A percentile compares a stretch with the other conserved stretches of the same genome.
phyloP scores from a whole-genome alignment of 1,140 invertebrate species.

The Pristionchus pacificus region DNA sequence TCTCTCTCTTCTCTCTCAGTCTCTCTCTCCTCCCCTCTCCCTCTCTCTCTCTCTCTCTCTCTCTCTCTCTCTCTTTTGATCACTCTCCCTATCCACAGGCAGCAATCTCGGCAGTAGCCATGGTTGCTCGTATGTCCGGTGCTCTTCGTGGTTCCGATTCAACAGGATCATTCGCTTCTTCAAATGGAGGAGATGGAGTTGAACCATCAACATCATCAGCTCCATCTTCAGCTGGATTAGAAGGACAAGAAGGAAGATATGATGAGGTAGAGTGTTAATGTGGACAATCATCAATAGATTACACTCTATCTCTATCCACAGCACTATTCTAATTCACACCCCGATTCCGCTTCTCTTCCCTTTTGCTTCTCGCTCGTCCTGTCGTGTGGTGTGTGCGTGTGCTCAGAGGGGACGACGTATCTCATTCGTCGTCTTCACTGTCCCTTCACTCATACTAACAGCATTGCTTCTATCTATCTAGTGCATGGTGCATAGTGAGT shows the following conservation, averaged over 20 bases:
- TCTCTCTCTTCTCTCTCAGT: neutral
- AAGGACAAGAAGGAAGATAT: too few species aligned
- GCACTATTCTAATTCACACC: slow-evolving; percentile 3
- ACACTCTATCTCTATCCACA: neutral
- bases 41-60: neutral
- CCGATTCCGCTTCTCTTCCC: too few species aligned
- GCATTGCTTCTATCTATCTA: too few species aligned
- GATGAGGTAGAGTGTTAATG: neutral
- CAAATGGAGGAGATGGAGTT: slow-evolving; percentile 24
- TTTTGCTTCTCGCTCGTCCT: too few species aligned
- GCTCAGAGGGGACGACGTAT: too few species aligned
- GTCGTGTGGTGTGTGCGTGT: too few species aligned
- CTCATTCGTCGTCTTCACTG: too few species aligned
- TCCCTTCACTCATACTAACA: too few species aligned
- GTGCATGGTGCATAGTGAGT: too few species aligned
- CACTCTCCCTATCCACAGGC: slow-evolving; percentile 39
- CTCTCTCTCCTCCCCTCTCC: neutral
- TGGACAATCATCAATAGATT: neutral
- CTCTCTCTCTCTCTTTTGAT: slow-evolving; percentile 24
- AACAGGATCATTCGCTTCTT: slow-evolving; percentile 27
- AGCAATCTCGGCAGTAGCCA: slow-evolving; percentile 55
- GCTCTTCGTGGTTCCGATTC: slow-evolving; percentile 41
- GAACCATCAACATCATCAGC: slow-evolving; percentile 18
- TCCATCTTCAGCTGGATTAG: slow-evolving; percentile 1
- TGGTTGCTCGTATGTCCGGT: slow-evolving; percentile 53